Percentiles rank a stretch among this genome's conserved stretches.
phyloP scores from a whole-genome alignment of 2,888 invertebrate genomes.

The Leistus spinibarbis region DNA sequence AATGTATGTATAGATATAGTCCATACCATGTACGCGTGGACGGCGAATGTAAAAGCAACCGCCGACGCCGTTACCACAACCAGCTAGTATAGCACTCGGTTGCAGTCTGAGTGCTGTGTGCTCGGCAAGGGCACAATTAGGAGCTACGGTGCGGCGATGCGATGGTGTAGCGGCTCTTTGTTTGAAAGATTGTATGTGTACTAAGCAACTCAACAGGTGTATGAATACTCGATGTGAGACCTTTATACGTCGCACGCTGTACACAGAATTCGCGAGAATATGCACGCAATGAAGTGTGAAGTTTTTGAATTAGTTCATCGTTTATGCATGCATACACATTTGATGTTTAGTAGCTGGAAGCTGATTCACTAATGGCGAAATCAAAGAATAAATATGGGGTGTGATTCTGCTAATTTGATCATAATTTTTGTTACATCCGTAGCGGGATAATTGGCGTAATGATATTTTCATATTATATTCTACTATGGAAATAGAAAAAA shows the following conservation, averaged over 20 bases:
- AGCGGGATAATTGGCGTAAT: too few species aligned
- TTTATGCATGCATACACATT: not conserved
- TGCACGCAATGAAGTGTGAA: not conserved
- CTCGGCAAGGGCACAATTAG: not conserved
- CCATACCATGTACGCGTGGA: not conserved
- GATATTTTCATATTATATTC: too few species aligned
- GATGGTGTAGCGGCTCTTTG: not conserved
- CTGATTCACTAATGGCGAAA: too few species aligned
- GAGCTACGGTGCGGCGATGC: not conserved
- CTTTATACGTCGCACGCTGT: not conserved
- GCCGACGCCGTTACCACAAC: too few species aligned
- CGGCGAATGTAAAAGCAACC: not conserved
- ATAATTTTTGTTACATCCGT: too few species aligned
- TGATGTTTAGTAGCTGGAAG: too few species aligned
- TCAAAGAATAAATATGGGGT: too few species aligned
- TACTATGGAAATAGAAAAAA: too few species aligned
- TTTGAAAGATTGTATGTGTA: not conserved
- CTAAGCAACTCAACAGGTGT: not conserved
- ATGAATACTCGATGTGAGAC: not conserved
- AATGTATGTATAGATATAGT: not conserved
- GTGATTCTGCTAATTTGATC: too few species aligned
- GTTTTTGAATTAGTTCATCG: not conserved
- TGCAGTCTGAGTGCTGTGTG: not conserved
- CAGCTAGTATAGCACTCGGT: not conserved
- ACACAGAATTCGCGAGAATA: not conserved